phyloP scores from a whole-genome alignment of 1,140 invertebrate species.

The Bombus superbus region DNA sequence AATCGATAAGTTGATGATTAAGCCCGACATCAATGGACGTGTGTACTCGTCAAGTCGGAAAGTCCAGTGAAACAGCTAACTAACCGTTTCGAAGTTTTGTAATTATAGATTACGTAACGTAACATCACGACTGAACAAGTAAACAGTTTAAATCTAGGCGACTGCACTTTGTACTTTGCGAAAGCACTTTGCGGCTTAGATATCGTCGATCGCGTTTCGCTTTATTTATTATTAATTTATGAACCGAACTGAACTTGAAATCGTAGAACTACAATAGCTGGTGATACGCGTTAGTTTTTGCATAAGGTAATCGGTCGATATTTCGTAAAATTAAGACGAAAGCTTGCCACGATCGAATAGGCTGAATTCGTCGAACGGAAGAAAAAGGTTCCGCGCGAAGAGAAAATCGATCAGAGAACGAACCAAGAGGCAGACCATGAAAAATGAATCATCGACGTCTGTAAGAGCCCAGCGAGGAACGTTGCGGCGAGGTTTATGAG shows the following conservation, averaged over 20 bases:
- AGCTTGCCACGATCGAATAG: neutral
- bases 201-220: too few species aligned
- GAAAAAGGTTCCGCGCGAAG: neutral
- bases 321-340: neutral
- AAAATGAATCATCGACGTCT: slow-evolving; percentile 5
- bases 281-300: too few species aligned
- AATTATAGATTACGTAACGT: neutral
- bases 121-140: neutral
- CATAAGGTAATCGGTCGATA: too few species aligned
- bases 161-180: too few species aligned
- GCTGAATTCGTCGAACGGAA: neutral
- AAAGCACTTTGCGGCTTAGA: too few species aligned
- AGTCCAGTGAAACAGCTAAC: neutral
- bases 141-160: neutral
- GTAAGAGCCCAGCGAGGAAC: slow-evolving; percentile 5
- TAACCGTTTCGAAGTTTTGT: neutral
- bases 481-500: neutral
- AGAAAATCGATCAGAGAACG: neutral
- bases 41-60: neutral
- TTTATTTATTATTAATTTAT: too few species aligned
- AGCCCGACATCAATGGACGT: neutral
- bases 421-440: slow-evolving; percentile 3
- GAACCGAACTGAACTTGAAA: too few species aligned
- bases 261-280: neutral
- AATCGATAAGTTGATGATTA: neutral